Conservation (phyloP, 2,113 vertebrate species). For the Planiliza haematocheilus region DNA sequence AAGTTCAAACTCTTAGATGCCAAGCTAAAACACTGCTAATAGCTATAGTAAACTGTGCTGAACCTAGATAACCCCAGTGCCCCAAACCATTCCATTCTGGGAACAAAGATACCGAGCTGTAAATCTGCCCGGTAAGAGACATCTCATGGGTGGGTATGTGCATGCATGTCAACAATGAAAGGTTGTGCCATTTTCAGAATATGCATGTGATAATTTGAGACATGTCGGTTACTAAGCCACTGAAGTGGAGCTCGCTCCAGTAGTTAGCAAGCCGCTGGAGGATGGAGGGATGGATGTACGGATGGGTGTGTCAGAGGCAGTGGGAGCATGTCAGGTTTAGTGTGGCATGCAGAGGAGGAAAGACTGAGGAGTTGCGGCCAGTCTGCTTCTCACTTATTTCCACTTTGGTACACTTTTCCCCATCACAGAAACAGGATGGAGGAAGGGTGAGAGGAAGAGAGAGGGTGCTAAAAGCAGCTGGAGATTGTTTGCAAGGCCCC, state of each 20-base stretch:
- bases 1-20: constrained; percentile 58
- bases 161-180: constrained; percentile 71
- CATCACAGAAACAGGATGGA: constrained; percentile 33
- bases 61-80: constrained; percentile 48
- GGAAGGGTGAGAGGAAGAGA: constrained; percentile 35
- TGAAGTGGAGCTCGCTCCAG: constrained; percentile 60
- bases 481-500: constrained; percentile 59
- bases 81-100: constrained; percentile 55
- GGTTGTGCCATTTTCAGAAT: constrained; percentile 65
- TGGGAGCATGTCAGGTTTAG: constrained; percentile 62
- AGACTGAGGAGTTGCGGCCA: constrained; percentile 42
- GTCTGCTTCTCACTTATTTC: constrained; percentile 49
- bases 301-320: constrained; percentile 61
- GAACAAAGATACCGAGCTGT: constrained; percentile 54
- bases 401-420: constrained; percentile 40
- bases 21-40: constrained; percentile 39
- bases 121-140: constrained; percentile 74
- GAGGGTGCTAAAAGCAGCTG: constrained; percentile 71
- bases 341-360: constrained; percentile 56
- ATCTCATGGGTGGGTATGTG: constrained; percentile 52
- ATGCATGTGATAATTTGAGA: constrained; percentile 73
- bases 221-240: constrained; percentile 58
- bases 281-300: constrained; percentile 51
- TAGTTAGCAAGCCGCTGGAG: constrained; percentile 52
- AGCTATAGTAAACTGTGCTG: constrained; percentile 30